Percentiles rank a stretch among this genome's conserved stretches.
phyloP scores from a whole-genome alignment of 2,797 vertebrate species.

The Tolypeutes matacus region DNA sequence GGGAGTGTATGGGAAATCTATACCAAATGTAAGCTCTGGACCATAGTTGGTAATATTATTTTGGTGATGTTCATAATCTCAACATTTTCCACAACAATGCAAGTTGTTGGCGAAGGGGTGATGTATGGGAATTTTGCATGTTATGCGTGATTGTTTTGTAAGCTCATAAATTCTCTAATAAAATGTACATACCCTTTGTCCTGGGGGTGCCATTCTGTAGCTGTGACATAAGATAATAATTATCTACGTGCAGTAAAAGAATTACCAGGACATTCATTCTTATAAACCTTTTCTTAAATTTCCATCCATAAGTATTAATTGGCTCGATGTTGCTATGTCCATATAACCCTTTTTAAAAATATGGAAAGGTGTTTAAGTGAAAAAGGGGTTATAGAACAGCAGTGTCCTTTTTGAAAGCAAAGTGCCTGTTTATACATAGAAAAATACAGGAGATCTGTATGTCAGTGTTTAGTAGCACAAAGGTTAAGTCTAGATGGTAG shows the following conservation, averaged over 20 bases:
- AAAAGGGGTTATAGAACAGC: neutral
- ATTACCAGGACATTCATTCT: too few species aligned
- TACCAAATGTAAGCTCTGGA: too few species aligned
- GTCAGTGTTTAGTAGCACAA: neutral
- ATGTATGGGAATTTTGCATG: too few species aligned
- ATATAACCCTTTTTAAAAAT: neutral
- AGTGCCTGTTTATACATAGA: accelerated
- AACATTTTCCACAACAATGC: too few species aligned
- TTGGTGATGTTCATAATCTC: too few species aligned
- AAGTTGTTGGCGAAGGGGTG: too few species aligned
- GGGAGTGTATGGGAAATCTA: too few species aligned
- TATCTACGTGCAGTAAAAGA: neutral
- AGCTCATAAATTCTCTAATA: neutral
- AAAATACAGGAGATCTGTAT: neutral
- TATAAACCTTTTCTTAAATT: too few species aligned
- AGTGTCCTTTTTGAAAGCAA: neutral
- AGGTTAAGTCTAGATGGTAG: neutral
- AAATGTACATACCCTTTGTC: neutral
- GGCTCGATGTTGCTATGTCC: too few species aligned
- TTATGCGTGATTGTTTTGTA: too few species aligned
- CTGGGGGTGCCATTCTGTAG: neutral
- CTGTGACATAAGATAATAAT: neutral
- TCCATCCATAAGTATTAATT: too few species aligned
- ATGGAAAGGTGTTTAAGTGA: neutral
- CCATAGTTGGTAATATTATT: too few species aligned